phyloP scores from a whole-genome alignment of 2,113 vertebrate genomes.

The Pteruthius melanotis region DNA sequence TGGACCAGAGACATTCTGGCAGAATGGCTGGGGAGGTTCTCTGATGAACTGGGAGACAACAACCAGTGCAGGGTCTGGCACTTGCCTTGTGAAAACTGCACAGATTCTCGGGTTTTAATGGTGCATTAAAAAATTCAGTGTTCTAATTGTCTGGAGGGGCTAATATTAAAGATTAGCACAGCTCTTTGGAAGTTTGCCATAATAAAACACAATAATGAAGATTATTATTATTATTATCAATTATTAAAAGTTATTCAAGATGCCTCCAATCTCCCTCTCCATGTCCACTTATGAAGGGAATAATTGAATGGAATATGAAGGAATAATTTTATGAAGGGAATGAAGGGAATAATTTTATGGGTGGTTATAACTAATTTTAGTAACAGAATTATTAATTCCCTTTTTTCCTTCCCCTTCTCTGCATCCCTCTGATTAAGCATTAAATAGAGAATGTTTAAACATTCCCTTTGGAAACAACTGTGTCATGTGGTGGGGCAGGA shows the following conservation, averaged over 20 bases:
- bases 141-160: not conserved
- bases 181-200: not conserved
- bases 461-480: constrained; percentile 34
- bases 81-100: not conserved
- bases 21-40: constrained; percentile 10
- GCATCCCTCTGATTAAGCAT: not conserved
- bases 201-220: not conserved
- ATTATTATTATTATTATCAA: not conserved
- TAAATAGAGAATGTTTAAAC: constrained; percentile 15
- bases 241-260: not conserved
- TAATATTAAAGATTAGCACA: not conserved
- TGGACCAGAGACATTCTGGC: constrained; percentile 50
- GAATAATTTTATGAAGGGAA: not conserved
- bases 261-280: not conserved
- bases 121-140: not conserved
- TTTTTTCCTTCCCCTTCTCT: not conserved
- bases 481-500: constrained; percentile 29
- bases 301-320: too few species aligned
- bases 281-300: not conserved
- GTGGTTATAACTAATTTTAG: not conserved
- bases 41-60: not conserved
- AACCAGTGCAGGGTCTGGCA: not conserved
- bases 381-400: not conserved
- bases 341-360: not conserved
- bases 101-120: not conserved